Evolutionary conservation across 2,888 invertebrate genomes (phyloP), one percentile per base, ranked within the genome.

Genomic region (Melieria omissa): DNA sequence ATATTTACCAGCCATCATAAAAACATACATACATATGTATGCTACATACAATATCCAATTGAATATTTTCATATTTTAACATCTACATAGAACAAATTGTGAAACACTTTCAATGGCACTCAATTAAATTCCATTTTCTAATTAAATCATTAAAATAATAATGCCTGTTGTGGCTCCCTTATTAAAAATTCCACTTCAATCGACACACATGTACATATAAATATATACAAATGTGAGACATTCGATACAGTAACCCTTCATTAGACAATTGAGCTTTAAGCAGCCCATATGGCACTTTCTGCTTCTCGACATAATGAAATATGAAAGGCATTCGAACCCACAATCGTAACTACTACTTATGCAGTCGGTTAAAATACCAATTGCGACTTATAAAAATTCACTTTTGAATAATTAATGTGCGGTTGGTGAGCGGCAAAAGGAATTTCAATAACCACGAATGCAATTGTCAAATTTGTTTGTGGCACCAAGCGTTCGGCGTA

Each of bases 81-180:
- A 29, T 29, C 29, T 29, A 29, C 29, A 29, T 29, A 29, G 29
- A 29, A 3, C 29, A 29, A 29, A 29, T 29, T 29, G 29, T 29
- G 3, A 29, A 29, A 29, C 29, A 73, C 73, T 75, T 76, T 75
- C 71, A 77, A 74, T 74, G 46, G 57, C 64, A 65, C 4, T 4
- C 55, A 78, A 79, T 79, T 77, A 78, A 75, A 55, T 65, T 61
- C 75, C 71, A 79, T 81, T 80, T 78, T 78, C 76, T 76, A 81
- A 81, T 82, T 82, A 81, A 81, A 78, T 81, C 77, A 80, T 81
- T 81, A 79, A 79, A 74, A 55, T 74, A 77, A 72, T 72, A 44
- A 44, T 61, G 5, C 58, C 29, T 70, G 69, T 29, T 29, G 72
- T 67, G 65, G 57, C 61, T 29, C 29, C 29, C 29, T 29, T 29